These are phyloP conservation scores for Chalcosyrphus nemorum DNA, from an alignment of 2,888 invertebrate species.

Conservation along the genomic window DNA sequence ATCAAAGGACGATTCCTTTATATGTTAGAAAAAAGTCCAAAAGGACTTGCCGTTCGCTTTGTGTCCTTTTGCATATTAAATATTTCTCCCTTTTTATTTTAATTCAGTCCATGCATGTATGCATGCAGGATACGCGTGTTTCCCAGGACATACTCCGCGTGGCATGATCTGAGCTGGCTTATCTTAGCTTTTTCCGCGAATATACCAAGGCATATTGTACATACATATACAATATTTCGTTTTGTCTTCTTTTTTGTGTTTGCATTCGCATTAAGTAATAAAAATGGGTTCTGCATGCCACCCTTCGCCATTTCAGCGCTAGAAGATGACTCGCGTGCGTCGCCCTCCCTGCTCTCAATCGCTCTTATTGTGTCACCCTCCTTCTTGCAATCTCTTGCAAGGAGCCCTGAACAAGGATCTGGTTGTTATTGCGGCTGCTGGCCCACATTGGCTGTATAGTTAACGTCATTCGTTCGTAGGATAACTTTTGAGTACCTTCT, in stretches of 20 bases:
- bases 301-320: neutral
- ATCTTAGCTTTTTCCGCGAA: slow-evolving; percentile 6
- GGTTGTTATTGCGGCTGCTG: neutral
- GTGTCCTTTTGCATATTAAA: slow-evolving; percentile 32
- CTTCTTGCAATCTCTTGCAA: neutral
- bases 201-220: slow-evolving; percentile 11
- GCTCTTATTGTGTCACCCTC: neutral
- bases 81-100: neutral
- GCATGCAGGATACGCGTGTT: neutral
- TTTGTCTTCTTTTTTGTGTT: neutral
- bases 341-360: neutral
- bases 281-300: slow-evolving; percentile 23
- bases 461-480: slow-evolving; percentile 20
- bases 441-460: slow-evolving; percentile 19
- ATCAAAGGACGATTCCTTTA: slow-evolving; percentile 15
- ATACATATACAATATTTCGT: too few species aligned
- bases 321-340: neutral
- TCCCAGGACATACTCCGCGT: neutral
- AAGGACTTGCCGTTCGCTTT: slow-evolving; percentile 8
- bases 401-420: neutral
- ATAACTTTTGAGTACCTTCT: slow-evolving; percentile 32
- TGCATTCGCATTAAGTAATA: slow-evolving; percentile 47
- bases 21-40: neutral
- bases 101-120: neutral
- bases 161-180: neutral